These are phyloP conservation scores for Hydrozoanthus tunicans DNA, from an alignment of 64 coral and sea anemone genomes.

Conservation along the genomic window DNA sequence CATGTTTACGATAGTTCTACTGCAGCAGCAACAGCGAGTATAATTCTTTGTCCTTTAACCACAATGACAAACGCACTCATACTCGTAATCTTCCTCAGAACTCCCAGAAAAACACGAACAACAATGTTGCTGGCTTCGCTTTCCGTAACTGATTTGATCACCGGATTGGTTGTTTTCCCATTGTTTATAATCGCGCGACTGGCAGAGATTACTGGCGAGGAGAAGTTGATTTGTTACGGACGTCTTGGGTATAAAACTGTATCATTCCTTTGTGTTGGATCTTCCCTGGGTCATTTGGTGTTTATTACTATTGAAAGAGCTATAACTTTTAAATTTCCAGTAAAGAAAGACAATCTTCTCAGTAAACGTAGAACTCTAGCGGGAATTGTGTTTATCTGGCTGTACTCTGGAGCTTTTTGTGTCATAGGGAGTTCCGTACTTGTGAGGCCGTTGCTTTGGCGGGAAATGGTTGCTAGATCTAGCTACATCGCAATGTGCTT, in stretches of 20 bases:
- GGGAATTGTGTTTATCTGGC: slow-evolving; percentile 17
- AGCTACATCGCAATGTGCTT: background rate
- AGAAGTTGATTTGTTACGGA: slow-evolving; percentile 1
- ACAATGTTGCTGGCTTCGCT: slow-evolving; percentile 9
- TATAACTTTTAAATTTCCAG: slow-evolving; percentile 6
- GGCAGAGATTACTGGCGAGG: background rate
- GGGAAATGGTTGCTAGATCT: slow-evolving; percentile 1
- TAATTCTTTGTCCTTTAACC: background rate
- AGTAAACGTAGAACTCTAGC: background rate
- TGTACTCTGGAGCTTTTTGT: background rate
- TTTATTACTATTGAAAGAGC: slow-evolving; percentile 46
- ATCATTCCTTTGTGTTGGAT: background rate
- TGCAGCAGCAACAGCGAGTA: background rate
- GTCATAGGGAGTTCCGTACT: background rate
- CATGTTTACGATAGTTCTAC: background rate
- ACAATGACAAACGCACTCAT: slow-evolving; percentile 8
- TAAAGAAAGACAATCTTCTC: background rate
- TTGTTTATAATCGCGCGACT: background rate
- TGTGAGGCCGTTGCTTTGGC: background rate
- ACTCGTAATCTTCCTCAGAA: background rate
- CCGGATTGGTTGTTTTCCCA: slow-evolving; percentile 5
- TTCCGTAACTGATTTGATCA: slow-evolving; percentile 41
- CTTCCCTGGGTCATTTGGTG: slow-evolving; percentile 20
- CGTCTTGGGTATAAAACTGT: slow-evolving; percentile 11
- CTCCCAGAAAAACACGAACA: background rate